phyloP scores from a whole-genome alignment of 35 echinoderm and acorn worm species.

The Diadema setosum region DNA sequence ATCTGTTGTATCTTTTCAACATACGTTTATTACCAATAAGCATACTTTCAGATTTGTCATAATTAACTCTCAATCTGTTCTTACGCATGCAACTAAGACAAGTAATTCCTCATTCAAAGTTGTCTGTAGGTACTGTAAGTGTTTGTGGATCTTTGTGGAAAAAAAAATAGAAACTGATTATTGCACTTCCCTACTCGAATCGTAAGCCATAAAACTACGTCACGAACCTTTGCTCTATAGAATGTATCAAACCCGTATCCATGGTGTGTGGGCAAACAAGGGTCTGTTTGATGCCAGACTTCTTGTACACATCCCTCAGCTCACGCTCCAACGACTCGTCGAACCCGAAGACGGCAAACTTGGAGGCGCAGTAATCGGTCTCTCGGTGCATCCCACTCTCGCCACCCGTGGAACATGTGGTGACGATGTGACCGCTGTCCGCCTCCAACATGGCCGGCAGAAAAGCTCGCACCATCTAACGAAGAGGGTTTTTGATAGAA shows the following conservation, averaged over 20 bases:
- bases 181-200: too few species aligned
- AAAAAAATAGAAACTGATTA: too few species aligned
- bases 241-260: conserved; percentile 78
- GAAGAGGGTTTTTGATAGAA: too few species aligned
- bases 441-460: conserved; percentile 65
- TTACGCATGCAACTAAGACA: too few species aligned
- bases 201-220: too few species aligned
- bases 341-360: conserved; percentile 58
- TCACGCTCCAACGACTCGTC: conserved; percentile 61
- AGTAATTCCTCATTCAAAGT: too few species aligned
- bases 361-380: conserved; percentile 69
- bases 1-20: too few species aligned
- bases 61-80: too few species aligned
- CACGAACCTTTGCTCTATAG: background rate
- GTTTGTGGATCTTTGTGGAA: too few species aligned
- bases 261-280: conserved; percentile 65
- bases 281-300: conserved; percentile 53
- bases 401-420: conserved; percentile 59
- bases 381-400: conserved; percentile 32
- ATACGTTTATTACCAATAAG: too few species aligned
- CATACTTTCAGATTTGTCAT: too few species aligned
- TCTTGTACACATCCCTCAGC: conserved; percentile 36
- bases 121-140: too few species aligned
- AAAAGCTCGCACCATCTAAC: conserved; percentile 68
- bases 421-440: conserved; percentile 69